Evolutionary conservation across 2,888 invertebrate species (phyloP).

Genomic region (Arrhopalites spinosus): DNA sequence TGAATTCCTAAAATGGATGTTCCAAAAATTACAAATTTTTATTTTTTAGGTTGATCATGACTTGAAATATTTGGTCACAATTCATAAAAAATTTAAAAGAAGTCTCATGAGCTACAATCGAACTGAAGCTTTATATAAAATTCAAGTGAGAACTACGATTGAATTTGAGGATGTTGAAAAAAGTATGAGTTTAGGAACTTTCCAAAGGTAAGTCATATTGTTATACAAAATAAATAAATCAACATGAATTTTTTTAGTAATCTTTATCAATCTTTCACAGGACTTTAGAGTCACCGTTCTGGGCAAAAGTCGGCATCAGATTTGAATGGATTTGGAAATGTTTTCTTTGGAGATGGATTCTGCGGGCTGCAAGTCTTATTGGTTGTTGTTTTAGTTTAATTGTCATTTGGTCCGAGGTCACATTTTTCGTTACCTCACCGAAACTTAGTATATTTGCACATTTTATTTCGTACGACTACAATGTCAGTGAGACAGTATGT

Average conservation of each 20-base stretch:
- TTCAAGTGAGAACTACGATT: slow-evolving; percentile 70
- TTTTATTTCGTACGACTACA: slow-evolving; percentile 90
- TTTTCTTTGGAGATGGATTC: slow-evolving; percentile 74
- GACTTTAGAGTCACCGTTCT: slow-evolving; percentile 64
- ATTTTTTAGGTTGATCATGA: slow-evolving; percentile 66
- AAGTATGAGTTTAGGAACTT: slow-evolving; percentile 68
- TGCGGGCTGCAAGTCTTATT: slow-evolving; percentile 73
- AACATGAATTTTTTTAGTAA: too few species aligned
- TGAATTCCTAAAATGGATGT: too few species aligned
- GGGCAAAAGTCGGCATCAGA: slow-evolving; percentile 23
- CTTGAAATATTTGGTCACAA: slow-evolving; percentile 81
- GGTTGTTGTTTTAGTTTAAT: slow-evolving; percentile 80
- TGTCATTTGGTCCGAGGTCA: slow-evolving; percentile 99
- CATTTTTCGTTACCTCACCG: slow-evolving; percentile 91
- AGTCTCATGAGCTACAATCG: slow-evolving; percentile 68
- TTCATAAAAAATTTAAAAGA: slow-evolving; percentile 80
- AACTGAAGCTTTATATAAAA: slow-evolving; percentile 92
- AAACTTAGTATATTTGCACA: slow-evolving; percentile 96
- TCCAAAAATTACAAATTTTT: too few species aligned
- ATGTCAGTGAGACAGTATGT: slow-evolving; percentile 91
- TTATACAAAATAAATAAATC: too few species aligned
- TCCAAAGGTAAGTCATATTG: too few species aligned
- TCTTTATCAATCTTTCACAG: too few species aligned
- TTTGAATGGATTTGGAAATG: slow-evolving; percentile 98
- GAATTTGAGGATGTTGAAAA: slow-evolving; percentile 85